Base-by-base conservation (phyloP, 2,113 vertebrate genomes). In the Prolemur simus region DNA sequence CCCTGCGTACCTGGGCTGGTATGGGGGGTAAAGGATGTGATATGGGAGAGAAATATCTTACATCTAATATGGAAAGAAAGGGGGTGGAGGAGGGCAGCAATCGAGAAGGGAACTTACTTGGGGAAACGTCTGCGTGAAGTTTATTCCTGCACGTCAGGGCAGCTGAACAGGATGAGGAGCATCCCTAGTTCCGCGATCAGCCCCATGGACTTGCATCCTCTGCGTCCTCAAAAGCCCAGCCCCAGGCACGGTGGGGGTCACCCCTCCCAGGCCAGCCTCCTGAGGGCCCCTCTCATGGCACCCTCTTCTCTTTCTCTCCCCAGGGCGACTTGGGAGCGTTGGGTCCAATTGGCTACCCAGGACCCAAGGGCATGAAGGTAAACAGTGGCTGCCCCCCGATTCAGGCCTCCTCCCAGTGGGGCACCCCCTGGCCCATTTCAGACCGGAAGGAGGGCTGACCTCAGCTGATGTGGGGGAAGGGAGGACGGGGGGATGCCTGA, bases 361-460 rank as follows among this genome's bases (percentile, higher is more conserved):
- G 99, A 99, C 99, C 98, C 84, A 99, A 98, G 95, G 99, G 99
- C 98, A 98, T 99, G 97, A 99, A 99, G 99, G 99, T 99, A 98
- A 99, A 97, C 56, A 20, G 45, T 10, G 3, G 20, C 39, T 5
- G 2, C 49, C 32, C 45, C 15, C n/a, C 3, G 21, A 39, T 54
- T 76, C 0, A 8, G 58, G 34, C 42, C 71, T 91, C 3, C 0
- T 78, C 68, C 5, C 66, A 69, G 21, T 9, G 2, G 6, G 37
- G 27, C 4, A 15, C 34, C 52, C 54, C 23, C 37, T 54, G 68
- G 17, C 68, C 63, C 74, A n/a, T 78, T 49, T 71, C 34, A 78
- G 63, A 54, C 64, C 68, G 12, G 69, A 52, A 80, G 12, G 64
- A 25, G 73, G 69, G 12, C 18, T 17, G 1, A 56, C 52, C 25